Evolutionary conservation across 2,113 vertebrate species (phyloP), one percentile per base, ranked within the genome.

Genomic region (Arothron firmamentum): DNA sequence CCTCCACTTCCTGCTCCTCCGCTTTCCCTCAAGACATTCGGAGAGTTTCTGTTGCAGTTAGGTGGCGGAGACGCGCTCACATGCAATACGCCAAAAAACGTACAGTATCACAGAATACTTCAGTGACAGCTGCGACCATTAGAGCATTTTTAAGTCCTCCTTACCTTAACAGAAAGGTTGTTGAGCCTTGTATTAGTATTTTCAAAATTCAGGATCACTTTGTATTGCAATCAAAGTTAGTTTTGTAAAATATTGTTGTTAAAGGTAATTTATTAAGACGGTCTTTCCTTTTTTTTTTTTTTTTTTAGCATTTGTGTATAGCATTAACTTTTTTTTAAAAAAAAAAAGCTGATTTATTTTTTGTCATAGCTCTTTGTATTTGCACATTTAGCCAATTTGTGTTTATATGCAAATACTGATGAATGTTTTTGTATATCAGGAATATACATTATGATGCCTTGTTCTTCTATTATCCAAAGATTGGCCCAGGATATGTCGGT

Each of bases 221-320:
- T 79, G 78, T 83, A 74, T 72, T 69, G 72, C 76, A 82, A 86
- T 87, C 75, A 75, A 78, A 84, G 58, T 63, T 85, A 89, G 80
- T 74, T 77, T 85, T 88, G 84, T 89, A 86, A 87, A 80, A 87
- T 87, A 88, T 76, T 86, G 71, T 85, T 85, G 87, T 86, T 74
- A 77, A 85, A 85, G 77, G 87, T 90, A 88, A 91, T 89, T 89
- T 90, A 90, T 90, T 89, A 79, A 86, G 77, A 80, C 75, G 62
- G 87, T 81, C 80, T 71, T 78, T 70, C 38, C 48, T 66, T 78
- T 82, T 78, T 83, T 79, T n/a, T n/a, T n/a, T n/a, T n/a, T n/a
- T n/a, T 66, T 78, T 83, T 79, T 72, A 72, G 77, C 52, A 82
- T 72, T 77, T 91, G 84, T 88, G 88, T 74, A 88, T 88, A 90